phyloP scores from a whole-genome alignment of 37 sponge, comb jelly and placozoan genomes.

The Oopsacas minuta region DNA sequence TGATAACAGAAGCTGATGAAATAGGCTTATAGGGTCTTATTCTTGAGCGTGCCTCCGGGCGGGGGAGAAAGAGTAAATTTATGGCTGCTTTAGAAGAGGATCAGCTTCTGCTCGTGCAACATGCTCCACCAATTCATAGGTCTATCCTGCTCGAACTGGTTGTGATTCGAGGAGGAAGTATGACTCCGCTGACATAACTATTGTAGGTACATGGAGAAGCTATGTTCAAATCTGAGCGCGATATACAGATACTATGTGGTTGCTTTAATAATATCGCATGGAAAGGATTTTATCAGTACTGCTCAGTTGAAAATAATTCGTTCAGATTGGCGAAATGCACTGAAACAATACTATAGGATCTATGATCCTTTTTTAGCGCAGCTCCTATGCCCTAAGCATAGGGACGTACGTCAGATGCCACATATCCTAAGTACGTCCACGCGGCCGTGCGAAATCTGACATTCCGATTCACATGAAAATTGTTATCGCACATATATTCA shows the following conservation, averaged over 20 bases:
- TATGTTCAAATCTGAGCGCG: constrained; percentile 3
- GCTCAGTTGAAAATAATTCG: background rate
- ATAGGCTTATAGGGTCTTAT: background rate
- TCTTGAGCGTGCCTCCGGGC: background rate
- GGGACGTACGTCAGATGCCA: no score
- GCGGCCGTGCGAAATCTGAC: no score
- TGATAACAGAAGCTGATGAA: background rate
- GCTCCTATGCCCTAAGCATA: no score
- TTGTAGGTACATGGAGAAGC: background rate
- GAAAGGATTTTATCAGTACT: background rate
- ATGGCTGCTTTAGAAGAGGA: background rate
- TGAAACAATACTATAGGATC: no score
- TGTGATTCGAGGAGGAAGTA: background rate
- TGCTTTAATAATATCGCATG: background rate
- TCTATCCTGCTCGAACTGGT: background rate
- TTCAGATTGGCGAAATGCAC: no score
- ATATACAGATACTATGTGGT: background rate
- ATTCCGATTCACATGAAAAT: no score
- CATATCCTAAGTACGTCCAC: no score
- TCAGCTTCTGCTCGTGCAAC: background rate
- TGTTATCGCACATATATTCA: no score
- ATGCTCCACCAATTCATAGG: background rate
- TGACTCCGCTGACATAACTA: background rate
- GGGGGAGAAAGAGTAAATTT: background rate
- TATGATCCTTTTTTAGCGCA: no score